A percentile compares a stretch with the other conserved stretches of the same genome.
Evolutionary conservation across 92 coral and sea anemone species (phyloP).

Genomic region (Diadumene lineata): DNA sequence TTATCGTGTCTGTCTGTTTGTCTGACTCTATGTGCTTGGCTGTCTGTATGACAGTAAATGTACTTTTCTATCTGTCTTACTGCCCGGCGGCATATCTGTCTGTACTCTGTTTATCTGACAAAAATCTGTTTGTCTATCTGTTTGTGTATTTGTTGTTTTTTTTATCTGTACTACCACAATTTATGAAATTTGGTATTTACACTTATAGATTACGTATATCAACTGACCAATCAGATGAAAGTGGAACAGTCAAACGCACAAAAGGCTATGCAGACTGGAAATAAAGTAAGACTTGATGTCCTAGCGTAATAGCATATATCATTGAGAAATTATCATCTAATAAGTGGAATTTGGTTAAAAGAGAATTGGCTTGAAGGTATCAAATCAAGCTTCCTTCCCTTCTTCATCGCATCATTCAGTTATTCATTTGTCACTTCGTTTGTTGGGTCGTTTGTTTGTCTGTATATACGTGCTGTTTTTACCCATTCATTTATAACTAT

Average conservation of each 20-base stretch:
- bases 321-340: neutral
- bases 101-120: neutral
- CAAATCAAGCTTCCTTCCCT: too few relatives aligned
- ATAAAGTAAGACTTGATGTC: slow-evolving; percentile 38
- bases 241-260: slow-evolving; percentile 70
- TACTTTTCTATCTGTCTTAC: neutral
- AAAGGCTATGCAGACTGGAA: slow-evolving; percentile 68
- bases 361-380: too few relatives aligned
- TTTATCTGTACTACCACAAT: neutral
- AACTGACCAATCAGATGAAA: slow-evolving; percentile 62
- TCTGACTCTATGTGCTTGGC: neutral
- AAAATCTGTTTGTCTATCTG: neutral
- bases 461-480: too few relatives aligned
- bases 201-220: slow-evolving; percentile 60
- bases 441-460: too few relatives aligned
- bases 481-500: too few relatives aligned
- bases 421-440: too few relatives aligned
- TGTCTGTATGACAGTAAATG: neutral
- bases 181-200: neutral
- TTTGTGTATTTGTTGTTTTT: neutral
- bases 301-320: too few relatives aligned
- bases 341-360: too few relatives aligned
- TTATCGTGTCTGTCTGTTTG: neutral
- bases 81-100: neutral
- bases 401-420: too few relatives aligned